phyloP scores from a whole-genome alignment of 2,113 vertebrate genomes.

The Mobula birostris region DNA sequence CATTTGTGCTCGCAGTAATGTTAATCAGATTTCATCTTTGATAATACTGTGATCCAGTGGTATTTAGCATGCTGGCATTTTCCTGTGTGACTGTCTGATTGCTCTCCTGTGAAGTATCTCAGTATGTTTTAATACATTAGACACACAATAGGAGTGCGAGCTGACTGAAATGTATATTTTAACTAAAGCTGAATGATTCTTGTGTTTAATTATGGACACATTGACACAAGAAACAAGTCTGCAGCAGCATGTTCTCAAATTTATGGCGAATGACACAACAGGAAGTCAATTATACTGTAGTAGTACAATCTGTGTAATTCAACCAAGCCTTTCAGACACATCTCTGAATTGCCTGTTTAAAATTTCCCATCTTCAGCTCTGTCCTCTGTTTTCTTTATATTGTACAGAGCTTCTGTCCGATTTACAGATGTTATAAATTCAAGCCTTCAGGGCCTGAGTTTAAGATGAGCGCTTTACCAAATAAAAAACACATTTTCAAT shows the following conservation, averaged over 20 bases:
- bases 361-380: neutral
- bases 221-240: neutral
- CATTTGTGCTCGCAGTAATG: neutral
- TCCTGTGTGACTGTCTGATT: neutral
- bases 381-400: neutral
- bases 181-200: constrained; percentile 1
- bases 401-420: neutral
- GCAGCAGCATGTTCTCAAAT: neutral
- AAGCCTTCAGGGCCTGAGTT: neutral
- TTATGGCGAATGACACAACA: too few relatives aligned
- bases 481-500: neutral
- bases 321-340: neutral
- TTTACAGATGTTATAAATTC: neutral
- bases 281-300: neutral
- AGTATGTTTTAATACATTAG: neutral
- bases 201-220: neutral
- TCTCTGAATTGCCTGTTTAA: constrained; percentile 8
- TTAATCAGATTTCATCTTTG: neutral
- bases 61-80: too few relatives aligned
- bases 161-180: neutral
- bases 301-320: neutral
- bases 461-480: neutral
- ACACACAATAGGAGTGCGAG: neutral
- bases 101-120: neutral
- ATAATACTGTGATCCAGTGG: neutral